Conservation (phyloP, 2,113 vertebrate genomes). For the Corythaeola cristata region DNA sequence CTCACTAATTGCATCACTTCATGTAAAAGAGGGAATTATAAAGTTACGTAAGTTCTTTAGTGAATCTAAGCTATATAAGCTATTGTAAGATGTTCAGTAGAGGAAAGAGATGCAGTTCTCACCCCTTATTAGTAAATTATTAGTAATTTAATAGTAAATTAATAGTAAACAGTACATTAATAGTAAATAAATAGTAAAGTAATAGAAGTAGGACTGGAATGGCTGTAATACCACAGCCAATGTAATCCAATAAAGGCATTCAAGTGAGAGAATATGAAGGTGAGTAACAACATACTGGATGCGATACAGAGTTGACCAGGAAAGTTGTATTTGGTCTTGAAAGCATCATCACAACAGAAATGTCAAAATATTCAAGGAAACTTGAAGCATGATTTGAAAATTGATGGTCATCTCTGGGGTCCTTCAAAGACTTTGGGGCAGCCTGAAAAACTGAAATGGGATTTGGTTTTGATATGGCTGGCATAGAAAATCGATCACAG, state of each 20-base stretch:
- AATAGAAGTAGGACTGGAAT: background rate
- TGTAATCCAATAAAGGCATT: background rate
- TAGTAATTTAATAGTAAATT: background rate
- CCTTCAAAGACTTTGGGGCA: background rate
- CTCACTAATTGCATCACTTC: background rate
- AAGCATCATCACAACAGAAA: background rate
- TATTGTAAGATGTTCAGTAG: background rate
- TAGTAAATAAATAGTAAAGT: background rate
- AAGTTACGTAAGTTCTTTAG: background rate
- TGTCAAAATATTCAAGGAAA: background rate
- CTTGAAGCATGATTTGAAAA: background rate
- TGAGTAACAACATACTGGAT: background rate
- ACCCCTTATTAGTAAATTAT: background rate
- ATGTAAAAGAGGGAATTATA: background rate
- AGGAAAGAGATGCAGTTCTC: background rate
- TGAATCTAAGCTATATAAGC: background rate
- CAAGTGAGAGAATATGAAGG: background rate
- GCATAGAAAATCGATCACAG: background rate
- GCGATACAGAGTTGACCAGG: background rate
- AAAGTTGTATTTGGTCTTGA: background rate
- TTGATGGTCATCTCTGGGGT: rapidly evolving
- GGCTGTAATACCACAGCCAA: background rate
- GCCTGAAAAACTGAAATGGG: background rate
- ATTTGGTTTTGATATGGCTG: background rate
- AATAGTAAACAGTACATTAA: background rate